Percentiles rank a stretch among this genome's conserved stretches.
These are phyloP conservation scores for Galerucella calmariensis DNA, from an alignment of 2,888 invertebrate species.

Conservation along the genomic window DNA sequence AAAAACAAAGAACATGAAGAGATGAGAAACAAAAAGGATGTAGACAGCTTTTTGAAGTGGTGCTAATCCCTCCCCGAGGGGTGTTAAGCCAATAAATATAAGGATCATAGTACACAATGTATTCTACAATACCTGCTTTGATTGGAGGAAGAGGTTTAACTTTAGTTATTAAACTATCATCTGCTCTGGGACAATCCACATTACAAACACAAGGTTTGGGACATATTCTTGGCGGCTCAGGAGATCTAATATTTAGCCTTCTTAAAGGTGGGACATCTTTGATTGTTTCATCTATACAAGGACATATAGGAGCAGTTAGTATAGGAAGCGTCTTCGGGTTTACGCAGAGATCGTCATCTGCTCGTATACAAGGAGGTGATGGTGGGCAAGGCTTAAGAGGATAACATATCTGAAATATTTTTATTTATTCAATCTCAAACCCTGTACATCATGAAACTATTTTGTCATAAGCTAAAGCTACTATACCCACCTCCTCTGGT, in stretches of 20 bases:
- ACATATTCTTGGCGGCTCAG: conserved; percentile 43
- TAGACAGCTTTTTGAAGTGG: too few species aligned
- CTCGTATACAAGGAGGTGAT: conserved; percentile 36
- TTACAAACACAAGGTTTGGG: conserved; percentile 30
- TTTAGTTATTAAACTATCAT: conserved; percentile 36
- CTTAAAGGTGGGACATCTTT: conserved; percentile 39
- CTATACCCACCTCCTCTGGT: conserved; percentile 31
- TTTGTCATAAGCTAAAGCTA: background rate
- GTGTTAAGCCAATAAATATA: too few species aligned
- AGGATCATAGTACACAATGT: background rate
- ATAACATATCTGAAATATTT: background rate
- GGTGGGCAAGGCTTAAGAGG: conserved; percentile 20
- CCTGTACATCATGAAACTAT: background rate
- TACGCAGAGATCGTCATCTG: conserved; percentile 36
- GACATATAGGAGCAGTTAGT: conserved; percentile 47
- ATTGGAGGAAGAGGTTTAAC: conserved; percentile 46
- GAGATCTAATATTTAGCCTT: conserved; percentile 42
- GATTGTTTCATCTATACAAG: conserved; percentile 46
- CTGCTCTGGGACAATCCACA: conserved; percentile 40
- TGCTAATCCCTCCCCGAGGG: too few species aligned
- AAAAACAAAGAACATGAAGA: too few species aligned
- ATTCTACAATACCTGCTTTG: conserved; percentile 27
- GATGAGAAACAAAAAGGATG: too few species aligned
- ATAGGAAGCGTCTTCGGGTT: conserved; percentile 42
- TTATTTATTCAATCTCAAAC: too few species aligned